These are phyloP conservation scores for Natrix natrix DNA, from an alignment of 2,797 vertebrate genomes.

Conservation along the genomic window DNA sequence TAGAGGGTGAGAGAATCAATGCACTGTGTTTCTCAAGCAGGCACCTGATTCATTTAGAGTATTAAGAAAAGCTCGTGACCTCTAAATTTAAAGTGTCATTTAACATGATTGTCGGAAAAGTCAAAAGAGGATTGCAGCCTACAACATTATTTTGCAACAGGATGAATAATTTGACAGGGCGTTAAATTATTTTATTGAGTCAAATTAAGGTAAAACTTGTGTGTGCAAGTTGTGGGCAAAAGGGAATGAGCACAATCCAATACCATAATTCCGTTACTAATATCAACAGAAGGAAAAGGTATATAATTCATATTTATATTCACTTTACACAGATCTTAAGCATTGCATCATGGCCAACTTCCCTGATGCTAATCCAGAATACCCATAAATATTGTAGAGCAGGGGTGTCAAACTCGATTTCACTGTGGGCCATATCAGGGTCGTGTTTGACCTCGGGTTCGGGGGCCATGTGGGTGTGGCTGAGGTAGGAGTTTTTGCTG, in stretches of 20 bases:
- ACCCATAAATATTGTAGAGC: neutral
- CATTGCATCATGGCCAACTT: neutral
- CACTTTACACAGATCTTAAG: neutral
- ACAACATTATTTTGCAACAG: neutral
- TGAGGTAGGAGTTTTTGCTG: too few species aligned
- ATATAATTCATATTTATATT: neutral
- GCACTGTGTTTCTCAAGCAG: neutral
- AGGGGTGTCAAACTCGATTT: too few species aligned
- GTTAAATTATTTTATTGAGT: neutral
- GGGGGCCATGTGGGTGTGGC: too few species aligned
- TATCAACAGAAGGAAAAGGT: neutral
- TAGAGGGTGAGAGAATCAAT: slow-evolving; percentile 23
- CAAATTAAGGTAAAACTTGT: neutral
- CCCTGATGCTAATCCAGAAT: neutral
- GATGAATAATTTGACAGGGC: neutral
- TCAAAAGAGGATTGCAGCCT: neutral
- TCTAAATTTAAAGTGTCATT: neutral
- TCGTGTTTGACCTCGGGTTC: too few species aligned
- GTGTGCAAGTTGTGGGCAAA: neutral
- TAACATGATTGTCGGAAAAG: slow-evolving; percentile 4
- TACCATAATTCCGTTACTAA: neutral
- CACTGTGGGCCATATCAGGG: too few species aligned
- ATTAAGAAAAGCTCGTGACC: neutral
- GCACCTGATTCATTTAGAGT: slow-evolving; percentile 3
- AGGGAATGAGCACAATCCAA: neutral